Evolutionary conservation across 2,888 invertebrate species (phyloP).

Genomic region (Phytoseiulus persimilis): DNA sequence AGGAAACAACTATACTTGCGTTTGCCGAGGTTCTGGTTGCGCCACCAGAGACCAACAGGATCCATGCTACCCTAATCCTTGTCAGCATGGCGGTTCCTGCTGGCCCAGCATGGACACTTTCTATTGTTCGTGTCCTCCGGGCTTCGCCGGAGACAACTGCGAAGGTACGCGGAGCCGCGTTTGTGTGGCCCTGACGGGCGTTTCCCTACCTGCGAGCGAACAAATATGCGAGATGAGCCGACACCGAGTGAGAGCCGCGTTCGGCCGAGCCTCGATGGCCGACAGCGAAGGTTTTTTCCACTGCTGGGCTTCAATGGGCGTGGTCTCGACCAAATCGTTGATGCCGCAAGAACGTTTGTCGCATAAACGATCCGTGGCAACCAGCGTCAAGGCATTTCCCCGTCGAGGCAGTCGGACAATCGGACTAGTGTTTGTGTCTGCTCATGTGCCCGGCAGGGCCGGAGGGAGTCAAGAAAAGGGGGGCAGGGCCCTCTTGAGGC

Average conservation of each 20-base stretch:
- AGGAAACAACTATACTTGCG: conserved; percentile 66
- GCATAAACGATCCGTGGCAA: too few species aligned
- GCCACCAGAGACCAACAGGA: conserved; percentile 49
- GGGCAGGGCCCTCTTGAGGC: too few species aligned
- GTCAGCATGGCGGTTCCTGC: conserved; percentile 67
- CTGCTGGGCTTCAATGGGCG: too few species aligned
- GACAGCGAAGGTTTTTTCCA: too few species aligned
- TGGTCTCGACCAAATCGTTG: too few species aligned
- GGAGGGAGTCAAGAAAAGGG: too few species aligned
- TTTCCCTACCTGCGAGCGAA: neutral
- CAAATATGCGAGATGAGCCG: neutral
- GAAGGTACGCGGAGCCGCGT: conserved; percentile 45
- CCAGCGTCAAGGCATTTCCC: too few species aligned
- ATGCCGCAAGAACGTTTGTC: too few species aligned
- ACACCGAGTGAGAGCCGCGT: conserved; percentile 10
- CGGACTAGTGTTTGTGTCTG: too few species aligned
- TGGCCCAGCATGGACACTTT: conserved; percentile 62
- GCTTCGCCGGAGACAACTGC: conserved; percentile 47
- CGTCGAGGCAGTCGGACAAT: too few species aligned
- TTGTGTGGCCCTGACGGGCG: neutral
- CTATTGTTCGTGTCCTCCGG: conserved; percentile 48
- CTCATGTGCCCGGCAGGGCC: too few species aligned
- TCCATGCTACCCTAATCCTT: conserved; percentile 65
- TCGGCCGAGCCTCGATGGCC: neutral
- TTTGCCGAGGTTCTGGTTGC: conserved; percentile 56